Evolutionary conservation across 1,140 invertebrate genomes (phyloP).

Genomic region (Spodoptera litura): DNA sequence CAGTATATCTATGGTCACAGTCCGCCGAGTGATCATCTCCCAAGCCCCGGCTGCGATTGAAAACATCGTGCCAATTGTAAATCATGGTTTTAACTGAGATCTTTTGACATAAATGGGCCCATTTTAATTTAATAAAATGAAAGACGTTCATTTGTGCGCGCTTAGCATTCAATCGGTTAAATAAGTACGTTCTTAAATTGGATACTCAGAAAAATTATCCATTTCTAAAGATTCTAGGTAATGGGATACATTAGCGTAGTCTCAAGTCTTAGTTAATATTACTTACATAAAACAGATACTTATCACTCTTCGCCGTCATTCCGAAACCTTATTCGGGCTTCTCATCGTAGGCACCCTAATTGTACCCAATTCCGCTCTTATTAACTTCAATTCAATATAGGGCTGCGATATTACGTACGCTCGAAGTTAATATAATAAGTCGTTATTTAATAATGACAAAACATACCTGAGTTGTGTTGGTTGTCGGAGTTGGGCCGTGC

Average conservation of each 20-base stretch:
- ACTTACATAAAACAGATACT: background rate
- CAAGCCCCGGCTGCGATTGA: slow-evolving; percentile 30
- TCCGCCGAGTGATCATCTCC: slow-evolving; percentile 27
- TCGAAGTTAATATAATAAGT: slow-evolving; percentile 14
- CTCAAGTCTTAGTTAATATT: background rate
- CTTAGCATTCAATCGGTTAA: slow-evolving; percentile 6
- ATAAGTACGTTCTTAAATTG: background rate
- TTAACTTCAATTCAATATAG: slow-evolving; percentile 36
- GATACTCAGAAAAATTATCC: background rate
- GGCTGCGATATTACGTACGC: slow-evolving; percentile 8
- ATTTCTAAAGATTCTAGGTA: background rate
- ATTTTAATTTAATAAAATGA: slow-evolving; percentile 29
- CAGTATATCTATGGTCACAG: slow-evolving; percentile 24
- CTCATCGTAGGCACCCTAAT: slow-evolving; percentile 14
- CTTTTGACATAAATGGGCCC: slow-evolving; percentile 25
- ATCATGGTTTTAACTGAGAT: slow-evolving; percentile 40
- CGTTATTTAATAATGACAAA: slow-evolving; percentile 17
- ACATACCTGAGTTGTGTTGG: slow-evolving; percentile 96
- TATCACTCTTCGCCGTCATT: background rate
- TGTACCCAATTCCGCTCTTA: slow-evolving; percentile 25
- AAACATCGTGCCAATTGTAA: slow-evolving; percentile 34
- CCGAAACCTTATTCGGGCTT: slow-evolving; percentile 4
- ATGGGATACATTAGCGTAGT: background rate
- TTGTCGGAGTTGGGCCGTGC: slow-evolving; percentile 95
- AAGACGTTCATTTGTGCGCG: background rate